Conservation (phyloP, 2,888 invertebrate genomes). For the Drosophila dives region DNA sequence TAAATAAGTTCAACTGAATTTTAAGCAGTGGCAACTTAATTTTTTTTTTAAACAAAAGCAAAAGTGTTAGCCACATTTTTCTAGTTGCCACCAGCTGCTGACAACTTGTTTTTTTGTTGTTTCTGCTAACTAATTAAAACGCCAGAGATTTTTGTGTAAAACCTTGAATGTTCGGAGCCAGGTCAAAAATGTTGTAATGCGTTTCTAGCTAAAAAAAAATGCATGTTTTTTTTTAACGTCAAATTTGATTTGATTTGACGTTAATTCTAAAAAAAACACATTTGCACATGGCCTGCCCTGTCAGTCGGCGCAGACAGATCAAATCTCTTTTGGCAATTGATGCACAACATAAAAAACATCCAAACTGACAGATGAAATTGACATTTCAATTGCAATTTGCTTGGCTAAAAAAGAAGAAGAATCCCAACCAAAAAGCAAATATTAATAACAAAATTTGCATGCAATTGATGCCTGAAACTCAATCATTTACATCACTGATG, state of each 20-base stretch:
- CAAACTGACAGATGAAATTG: constrained; percentile 45
- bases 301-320: not conserved
- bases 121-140: constrained; percentile 52
- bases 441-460: constrained; percentile 77
- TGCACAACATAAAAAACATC: too few relatives aligned
- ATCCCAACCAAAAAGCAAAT: constrained; percentile 51
- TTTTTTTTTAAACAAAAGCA: constrained; percentile 65
- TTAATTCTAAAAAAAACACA: constrained; percentile 13
- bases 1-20: constrained; percentile 42
- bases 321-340: not conserved
- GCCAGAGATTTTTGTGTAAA: constrained; percentile 45
- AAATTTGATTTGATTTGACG: constrained; percentile 11
- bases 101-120: constrained; percentile 33
- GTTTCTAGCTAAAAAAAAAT: constrained; percentile 43
- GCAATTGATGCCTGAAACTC: constrained; percentile 74
- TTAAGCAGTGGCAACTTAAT: constrained; percentile 18
- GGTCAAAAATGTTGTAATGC: constrained; percentile 14
- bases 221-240: constrained; percentile 20
- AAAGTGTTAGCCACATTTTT: constrained; percentile 66
- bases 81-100: constrained; percentile 61
- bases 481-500: constrained; percentile 57
- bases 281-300: constrained; percentile 13
- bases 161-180: constrained; percentile 36
- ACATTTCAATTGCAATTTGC: constrained; percentile 71
- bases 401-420: constrained; percentile 26